Evolutionary conservation across 2,888 invertebrate genomes (phyloP), one percentile per base, ranked within the genome.

Genomic region (Pherbina coryleti): DNA sequence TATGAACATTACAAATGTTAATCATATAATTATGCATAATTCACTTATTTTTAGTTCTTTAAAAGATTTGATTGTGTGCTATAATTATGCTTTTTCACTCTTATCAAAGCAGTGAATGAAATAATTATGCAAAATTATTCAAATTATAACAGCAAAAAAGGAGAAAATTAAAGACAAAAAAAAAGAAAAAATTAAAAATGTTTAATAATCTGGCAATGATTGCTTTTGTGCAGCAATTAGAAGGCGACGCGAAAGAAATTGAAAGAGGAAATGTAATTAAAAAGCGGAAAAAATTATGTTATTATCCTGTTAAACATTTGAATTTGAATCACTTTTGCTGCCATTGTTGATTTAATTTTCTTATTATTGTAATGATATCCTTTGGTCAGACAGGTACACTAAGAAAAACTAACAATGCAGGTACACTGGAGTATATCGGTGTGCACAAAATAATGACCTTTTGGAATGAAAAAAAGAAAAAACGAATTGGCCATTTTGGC

Each of bases 21-120:
- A 87, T 88, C 86, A 87, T 84, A 86, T 87, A 86, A 87, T 87
- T 87, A 87, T 85, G 86, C 85, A 86, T 84, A 86, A 86, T 85
- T 83, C 78, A 79, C 77, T 79, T 75, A 79, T 79, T 79, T 78
- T 49, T 25, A 28, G 7, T 22, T 7, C 57, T 8, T 55, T 55
- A 2, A 22, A 14, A 11, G 3, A 22, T 28, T 22, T 22, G 11
- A 22, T 60, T 28, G 11, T 28, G 11, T 19, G 25, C 57, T 28
- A 19, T 60, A 14, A 22, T 22, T 19, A 22, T 22, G 11, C 57
- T 28, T 60, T 28, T 60, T 19, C 55, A 9, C 25, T 60, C 14
- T 60, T 25, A 3, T 1, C 44, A 44, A 44, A 44, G 44, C 57
- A 11, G 28, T 60, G 22, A 60, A 28, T 28, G n/a, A 31, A 55